Percentiles rank a stretch among this genome's conserved stretches.
Conservation (phyloP, 2,113 vertebrate species). For the Gymnocephalus cernua region DNA sequence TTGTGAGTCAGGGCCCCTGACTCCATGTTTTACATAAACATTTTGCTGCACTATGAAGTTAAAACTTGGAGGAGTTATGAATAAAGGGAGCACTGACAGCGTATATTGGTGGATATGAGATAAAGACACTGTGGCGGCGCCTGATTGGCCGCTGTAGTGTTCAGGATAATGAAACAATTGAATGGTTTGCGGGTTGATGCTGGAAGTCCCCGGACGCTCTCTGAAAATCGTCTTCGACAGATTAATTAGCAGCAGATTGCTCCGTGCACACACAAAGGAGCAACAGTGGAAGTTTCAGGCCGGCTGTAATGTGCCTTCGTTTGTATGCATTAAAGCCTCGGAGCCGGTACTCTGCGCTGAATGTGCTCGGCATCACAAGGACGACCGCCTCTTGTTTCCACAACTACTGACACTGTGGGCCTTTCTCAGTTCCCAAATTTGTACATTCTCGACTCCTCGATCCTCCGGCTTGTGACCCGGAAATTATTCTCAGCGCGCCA, state of each 20-base stretch:
- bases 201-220: constrained; percentile 18
- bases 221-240: constrained; percentile 31
- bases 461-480: too few species aligned
- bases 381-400: background rate
- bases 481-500: too few species aligned
- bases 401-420: background rate
- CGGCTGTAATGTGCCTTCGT: constrained; percentile 7
- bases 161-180: constrained; percentile 37
- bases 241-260: constrained; percentile 58
- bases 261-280: constrained; percentile 31
- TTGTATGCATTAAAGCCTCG: constrained; percentile 4
- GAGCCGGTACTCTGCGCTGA: background rate
- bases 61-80: background rate
- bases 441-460: too few species aligned
- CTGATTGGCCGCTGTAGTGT: background rate
- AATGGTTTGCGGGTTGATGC: constrained; percentile 41
- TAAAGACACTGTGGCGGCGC: constrained; percentile 3
- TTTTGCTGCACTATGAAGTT: background rate
- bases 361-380: constrained; percentile 8
- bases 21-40: too few species aligned
- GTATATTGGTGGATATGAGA: background rate
- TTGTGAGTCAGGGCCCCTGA: too few species aligned
- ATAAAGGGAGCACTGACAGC: background rate
- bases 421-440: too few species aligned
- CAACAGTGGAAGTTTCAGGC: constrained; percentile 12